These are phyloP conservation scores for Polia nebulosa DNA, from an alignment of 2,888 invertebrate genomes.

Conservation along the genomic window DNA sequence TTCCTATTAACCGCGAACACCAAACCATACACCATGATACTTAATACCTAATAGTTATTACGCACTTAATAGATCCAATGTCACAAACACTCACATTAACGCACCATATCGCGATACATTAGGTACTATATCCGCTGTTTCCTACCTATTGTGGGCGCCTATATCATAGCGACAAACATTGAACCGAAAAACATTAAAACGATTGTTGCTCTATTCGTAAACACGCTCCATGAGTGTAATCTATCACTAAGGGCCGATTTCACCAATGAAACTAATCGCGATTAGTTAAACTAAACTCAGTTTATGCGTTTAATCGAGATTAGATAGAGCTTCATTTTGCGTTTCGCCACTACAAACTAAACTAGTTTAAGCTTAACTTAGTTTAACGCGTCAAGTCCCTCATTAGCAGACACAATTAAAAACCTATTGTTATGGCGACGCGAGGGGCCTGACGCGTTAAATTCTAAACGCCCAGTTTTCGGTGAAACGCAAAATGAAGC, in stretches of 20 bases:
- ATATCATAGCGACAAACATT: slow-evolving; percentile 25
- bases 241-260: background rate
- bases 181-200: slow-evolving; percentile 46
- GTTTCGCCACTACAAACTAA: no score
- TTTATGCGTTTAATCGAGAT: no score
- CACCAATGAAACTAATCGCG: no score
- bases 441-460: no score
- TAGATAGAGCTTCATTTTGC: no score
- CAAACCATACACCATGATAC: slow-evolving; percentile 28
- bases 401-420: no score
- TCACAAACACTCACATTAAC: slow-evolving; percentile 53
- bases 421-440: no score
- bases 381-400: no score
- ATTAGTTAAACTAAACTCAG: no score
- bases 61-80: slow-evolving; percentile 61
- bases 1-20: background rate
- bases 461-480: no score
- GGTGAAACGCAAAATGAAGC: no score
- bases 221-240: slow-evolving; percentile 9
- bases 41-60: slow-evolving; percentile 42
- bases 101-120: slow-evolving; percentile 33
- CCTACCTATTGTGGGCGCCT: slow-evolving; percentile 24
- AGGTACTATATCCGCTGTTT: slow-evolving; percentile 26
- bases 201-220: slow-evolving; percentile 10
- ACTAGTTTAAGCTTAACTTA: no score